Conservation (phyloP, 2,113 vertebrate genomes). For the Ranitomeya imitator region DNA sequence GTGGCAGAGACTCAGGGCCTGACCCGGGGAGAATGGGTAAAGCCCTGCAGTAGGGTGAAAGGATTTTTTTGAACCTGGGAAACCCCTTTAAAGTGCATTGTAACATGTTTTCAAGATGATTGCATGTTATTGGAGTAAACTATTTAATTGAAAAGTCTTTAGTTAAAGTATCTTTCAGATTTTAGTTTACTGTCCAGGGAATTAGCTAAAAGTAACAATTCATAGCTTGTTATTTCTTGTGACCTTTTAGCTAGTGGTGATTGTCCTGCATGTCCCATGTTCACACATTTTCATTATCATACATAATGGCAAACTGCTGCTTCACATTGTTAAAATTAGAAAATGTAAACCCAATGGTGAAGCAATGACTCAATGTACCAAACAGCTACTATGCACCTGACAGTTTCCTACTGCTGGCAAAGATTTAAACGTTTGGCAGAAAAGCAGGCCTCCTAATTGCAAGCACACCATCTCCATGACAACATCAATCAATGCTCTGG, state of each 20-base stretch:
- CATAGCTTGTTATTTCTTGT: background rate
- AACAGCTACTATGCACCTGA: slow-evolving; percentile 29
- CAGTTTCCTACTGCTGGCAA: background rate
- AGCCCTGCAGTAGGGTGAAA: no score
- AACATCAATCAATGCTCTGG: slow-evolving; percentile 53
- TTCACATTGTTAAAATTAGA: slow-evolving; percentile 13
- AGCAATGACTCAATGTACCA: slow-evolving; percentile 23
- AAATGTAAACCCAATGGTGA: slow-evolving; percentile 21
- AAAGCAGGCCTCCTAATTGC: slow-evolving; percentile 37
- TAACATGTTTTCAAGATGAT: background rate
- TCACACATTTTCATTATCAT: background rate
- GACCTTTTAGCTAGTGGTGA: background rate
- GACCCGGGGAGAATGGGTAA: no score
- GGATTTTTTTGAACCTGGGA: no score
- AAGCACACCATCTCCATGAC: slow-evolving; percentile 28
- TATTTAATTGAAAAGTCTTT: background rate
- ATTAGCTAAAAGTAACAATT: background rate
- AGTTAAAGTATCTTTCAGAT: background rate
- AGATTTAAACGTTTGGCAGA: slow-evolving; percentile 22
- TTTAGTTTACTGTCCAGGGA: background rate
- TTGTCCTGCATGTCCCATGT: background rate
- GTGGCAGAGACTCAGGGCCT: no score
- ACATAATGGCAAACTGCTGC: background rate
- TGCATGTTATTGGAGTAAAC: background rate
- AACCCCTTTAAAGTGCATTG: background rate